Evolutionary conservation across 2,113 vertebrate species (phyloP), one percentile per base, ranked within the genome.

Genomic region (Dissostichus mawsoni): DNA sequence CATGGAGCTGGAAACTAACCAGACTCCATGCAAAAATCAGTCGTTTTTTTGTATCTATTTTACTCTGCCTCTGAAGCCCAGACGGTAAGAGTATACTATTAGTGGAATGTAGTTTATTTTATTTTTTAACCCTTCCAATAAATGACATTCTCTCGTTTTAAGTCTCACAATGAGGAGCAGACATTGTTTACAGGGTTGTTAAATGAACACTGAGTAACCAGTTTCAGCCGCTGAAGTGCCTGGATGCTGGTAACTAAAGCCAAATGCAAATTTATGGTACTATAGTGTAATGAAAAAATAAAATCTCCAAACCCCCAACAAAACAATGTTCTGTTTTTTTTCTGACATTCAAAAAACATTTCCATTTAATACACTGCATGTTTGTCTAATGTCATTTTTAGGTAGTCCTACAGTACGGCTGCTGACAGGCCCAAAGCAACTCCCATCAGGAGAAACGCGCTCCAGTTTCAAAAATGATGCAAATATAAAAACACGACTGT

Each of bases 201-300:
- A 5, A 1, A 11, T 65, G 16, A 56, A 10, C 44, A 58, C 9
- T 12, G 8, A 18, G 9, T 53, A 14, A 18, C 3, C 59, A 48
- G 20, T 23, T 51, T 58, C 11, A 51, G 74, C 56, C 36, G 0
- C 16, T 63, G 41, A 70, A 36, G 67, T 64, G 58, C 23, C 58
- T 78, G 36, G 41, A 23, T 58, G 62, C 53, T 53, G 10, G 51
- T 58, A 52, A 69, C 25, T 65, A 51, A 66, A 66, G 36, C 51
- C 18, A 50, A 65, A 65, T 17, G 2, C 23, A 48, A 7, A 25
- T 63, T n/a, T 53, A 23, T 64, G 48, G 12, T 53, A 20, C 20
- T 11, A 23, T 44, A 23, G 2, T 70, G 47, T 48, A 14, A 58
- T 5, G 13, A 45, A 64, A 13, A 6, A 66, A 59, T 23, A 45